A percentile compares a stretch with the other conserved stretches of the same genome.
These are phyloP conservation scores for Gisinianus flammeolus DNA, from an alignment of 2,888 invertebrate species.

Conservation along the genomic window DNA sequence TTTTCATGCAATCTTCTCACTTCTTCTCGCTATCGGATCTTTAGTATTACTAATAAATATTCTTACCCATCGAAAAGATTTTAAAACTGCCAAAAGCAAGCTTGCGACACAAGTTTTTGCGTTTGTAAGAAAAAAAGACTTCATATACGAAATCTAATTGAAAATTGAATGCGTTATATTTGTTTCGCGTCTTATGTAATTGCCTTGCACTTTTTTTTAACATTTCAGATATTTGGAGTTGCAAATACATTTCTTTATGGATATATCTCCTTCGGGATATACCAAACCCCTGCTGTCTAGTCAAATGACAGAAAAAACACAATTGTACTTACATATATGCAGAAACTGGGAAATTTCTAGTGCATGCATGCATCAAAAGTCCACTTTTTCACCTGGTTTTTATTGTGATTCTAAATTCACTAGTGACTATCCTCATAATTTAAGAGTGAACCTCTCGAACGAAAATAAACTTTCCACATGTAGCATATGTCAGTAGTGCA, in stretches of 20 bases:
- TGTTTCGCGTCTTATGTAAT: too few species aligned
- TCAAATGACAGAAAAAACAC: not conserved
- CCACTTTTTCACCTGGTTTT: too few species aligned
- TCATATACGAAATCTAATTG: too few species aligned
- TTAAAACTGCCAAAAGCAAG: not conserved
- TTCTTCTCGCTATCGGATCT: conserved; percentile 4
- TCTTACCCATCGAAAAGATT: conserved; percentile 4
- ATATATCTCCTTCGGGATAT: not conserved
- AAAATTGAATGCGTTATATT: too few species aligned
- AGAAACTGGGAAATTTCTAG: too few species aligned
- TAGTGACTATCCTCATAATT: too few species aligned
- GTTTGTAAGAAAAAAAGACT: not conserved
- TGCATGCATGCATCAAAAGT: too few species aligned
- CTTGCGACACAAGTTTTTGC: not conserved
- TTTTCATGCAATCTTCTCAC: not conserved
- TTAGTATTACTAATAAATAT: not conserved
- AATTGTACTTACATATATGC: too few species aligned
- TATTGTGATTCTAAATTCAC: too few species aligned
- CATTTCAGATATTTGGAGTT: not conserved
- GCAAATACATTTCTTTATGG: not conserved
- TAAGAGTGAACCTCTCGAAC: too few species aligned
- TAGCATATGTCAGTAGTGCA: too few species aligned
- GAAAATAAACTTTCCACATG: too few species aligned
- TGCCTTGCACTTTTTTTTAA: not conserved
- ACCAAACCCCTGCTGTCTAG: not conserved